A percentile compares a stretch with the other conserved stretches of the same genome.
Conservation (phyloP, 1,140 invertebrate species). For the Gerris buenoi region DNA sequence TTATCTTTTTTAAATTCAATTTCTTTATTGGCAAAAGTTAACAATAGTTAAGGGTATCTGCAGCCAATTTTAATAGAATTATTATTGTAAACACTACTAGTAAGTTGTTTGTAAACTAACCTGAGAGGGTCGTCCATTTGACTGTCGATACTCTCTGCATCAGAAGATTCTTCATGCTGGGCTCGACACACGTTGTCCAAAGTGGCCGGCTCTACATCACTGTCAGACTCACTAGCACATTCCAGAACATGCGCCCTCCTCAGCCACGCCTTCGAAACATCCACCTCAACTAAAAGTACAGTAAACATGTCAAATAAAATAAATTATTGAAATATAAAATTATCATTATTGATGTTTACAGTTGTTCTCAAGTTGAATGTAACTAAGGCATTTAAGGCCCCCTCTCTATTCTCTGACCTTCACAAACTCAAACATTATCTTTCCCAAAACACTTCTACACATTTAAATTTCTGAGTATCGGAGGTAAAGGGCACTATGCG, state of each 20-base stretch:
- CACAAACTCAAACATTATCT: too few relatives aligned
- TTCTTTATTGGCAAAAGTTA: too few relatives aligned
- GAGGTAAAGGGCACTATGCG: too few relatives aligned
- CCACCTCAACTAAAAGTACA: conserved; percentile 36
- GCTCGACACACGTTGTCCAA: conserved; percentile 47
- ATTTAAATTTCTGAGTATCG: too few relatives aligned
- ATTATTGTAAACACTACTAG: too few relatives aligned
- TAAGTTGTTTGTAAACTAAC: too few relatives aligned
- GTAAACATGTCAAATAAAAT: background rate
- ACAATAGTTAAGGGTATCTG: too few relatives aligned
- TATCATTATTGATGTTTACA: background rate
- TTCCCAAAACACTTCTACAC: background rate
- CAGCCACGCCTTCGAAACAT: conserved; percentile 38
- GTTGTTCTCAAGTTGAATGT: too few relatives aligned
- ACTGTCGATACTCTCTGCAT: conserved; percentile 57
- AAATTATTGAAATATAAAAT: background rate
- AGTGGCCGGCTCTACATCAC: conserved; percentile 48
- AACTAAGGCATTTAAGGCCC: background rate
- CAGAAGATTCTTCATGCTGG: conserved; percentile 46
- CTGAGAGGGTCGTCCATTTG: conserved; percentile 60
- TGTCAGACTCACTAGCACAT: conserved; percentile 57
- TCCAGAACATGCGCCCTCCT: conserved; percentile 44
- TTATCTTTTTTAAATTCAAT: too few relatives aligned
- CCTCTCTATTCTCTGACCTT: too few relatives aligned
- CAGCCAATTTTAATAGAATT: too few relatives aligned